phyloP scores from a whole-genome alignment of 2,888 invertebrate genomes.

The Xestoiulus laeticollis region DNA sequence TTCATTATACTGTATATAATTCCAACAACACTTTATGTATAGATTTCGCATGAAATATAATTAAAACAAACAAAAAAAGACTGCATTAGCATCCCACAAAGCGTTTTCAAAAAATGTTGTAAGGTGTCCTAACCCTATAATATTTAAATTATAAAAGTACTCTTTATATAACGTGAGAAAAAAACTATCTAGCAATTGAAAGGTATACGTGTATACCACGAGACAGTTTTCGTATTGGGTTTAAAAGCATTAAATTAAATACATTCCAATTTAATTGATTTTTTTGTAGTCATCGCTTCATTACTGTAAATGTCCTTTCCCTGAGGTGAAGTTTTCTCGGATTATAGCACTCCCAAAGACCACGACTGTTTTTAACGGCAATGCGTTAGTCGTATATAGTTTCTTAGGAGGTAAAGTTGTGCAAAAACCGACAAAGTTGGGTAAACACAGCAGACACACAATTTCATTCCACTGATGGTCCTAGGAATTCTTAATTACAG shows the following conservation, averaged over 20 bases:
- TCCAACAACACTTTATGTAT: too few relatives aligned
- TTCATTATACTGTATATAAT: too few relatives aligned
- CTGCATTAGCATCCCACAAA: too few relatives aligned
- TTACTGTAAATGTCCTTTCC: slow-evolving; percentile 34
- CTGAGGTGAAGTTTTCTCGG: background rate
- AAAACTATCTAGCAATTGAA: too few relatives aligned
- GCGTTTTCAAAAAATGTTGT: too few relatives aligned
- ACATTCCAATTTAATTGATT: slow-evolving; percentile 5
- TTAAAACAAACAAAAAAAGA: too few relatives aligned
- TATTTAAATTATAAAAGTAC: too few relatives aligned
- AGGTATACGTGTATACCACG: background rate
- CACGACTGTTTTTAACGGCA: background rate
- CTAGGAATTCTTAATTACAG: slow-evolving; percentile 49
- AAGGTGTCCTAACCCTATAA: too few relatives aligned
- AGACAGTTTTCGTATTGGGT: background rate
- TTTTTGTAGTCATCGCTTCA: slow-evolving; percentile 1
- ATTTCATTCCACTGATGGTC: slow-evolving; percentile 50
- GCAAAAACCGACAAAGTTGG: background rate
- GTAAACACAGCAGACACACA: background rate
- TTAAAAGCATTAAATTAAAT: slow-evolving; percentile 12
- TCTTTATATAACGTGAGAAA: too few relatives aligned
- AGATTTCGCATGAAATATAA: too few relatives aligned
- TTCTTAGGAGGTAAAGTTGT: background rate
- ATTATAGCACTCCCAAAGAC: background rate
- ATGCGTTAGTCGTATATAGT: background rate